Evolutionary conservation across 2,888 invertebrate genomes (phyloP), one percentile per base, ranked within the genome.

Genomic region (Epirrhoe tristata): DNA sequence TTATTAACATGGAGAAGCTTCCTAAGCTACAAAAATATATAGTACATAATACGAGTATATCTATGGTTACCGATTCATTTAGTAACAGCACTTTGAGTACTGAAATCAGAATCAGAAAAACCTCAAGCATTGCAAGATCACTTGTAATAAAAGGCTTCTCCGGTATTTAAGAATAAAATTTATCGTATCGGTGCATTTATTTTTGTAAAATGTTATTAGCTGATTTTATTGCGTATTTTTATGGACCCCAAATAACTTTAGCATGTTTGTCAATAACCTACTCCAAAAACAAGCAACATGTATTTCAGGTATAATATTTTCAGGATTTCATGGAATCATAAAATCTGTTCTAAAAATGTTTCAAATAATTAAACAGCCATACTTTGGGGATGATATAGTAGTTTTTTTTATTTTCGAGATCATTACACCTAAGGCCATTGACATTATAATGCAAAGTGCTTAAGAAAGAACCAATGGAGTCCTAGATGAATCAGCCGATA

Each of bases 401-500:
- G 24, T 24, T 24, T 24, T 24, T 24, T 24, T 1, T 4, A 34
- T 34, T 34, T 6, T 34, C 6, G 6, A 34, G 6, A 5, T 36
- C 12, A 12, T 43, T 43, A 24, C 24, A 24, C 24, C 24, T 24
- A 24, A 24, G 24, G 24, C 39, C 12, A 12, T 39, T 39, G 39
- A 39, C 39, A 12, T 12, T 43, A 43, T 12, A 43, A 12, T 43
- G 39, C 39, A 43, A 43, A 48, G 48, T 14, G 48, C 7, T 14
- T 2, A 48, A 14, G 16, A 16, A 16, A 48, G 16, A 48, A 48
- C 48, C 16, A 48, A 48, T 48, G 14, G 48, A 16, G 1, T 16
- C 6, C 1, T 46, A 14, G 46, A 16, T 36, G 34, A 51, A 63
- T 56, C 50, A 54, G n/a, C 10, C 14, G 62, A 57, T 31, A 5